Evolutionary conservation across 1,140 invertebrate genomes (phyloP).

Genomic region (Aphelenchoides besseyi): DNA sequence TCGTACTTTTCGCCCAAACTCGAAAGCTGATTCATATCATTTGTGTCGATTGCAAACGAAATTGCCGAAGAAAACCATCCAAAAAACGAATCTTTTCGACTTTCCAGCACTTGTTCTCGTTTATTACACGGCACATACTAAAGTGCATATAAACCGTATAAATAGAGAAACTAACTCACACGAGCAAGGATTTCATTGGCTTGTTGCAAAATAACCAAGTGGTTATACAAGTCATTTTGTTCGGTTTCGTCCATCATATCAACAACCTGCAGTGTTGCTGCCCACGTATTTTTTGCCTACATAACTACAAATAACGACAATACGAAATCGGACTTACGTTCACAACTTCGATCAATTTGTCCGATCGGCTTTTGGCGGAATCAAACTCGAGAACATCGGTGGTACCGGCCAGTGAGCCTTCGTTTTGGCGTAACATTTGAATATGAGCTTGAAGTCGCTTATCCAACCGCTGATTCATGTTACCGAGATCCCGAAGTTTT

Average conservation of each 20-base stretch:
- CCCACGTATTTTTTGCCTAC: slow-evolving; percentile 49
- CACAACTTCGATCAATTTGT: slow-evolving; percentile 45
- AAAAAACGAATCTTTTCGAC: slow-evolving; percentile 23
- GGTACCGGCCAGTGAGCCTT: slow-evolving; percentile 39
- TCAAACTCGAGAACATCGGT: slow-evolving; percentile 47
- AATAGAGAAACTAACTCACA: background rate
- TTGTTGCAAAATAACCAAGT: slow-evolving; percentile 47
- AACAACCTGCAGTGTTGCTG: background rate
- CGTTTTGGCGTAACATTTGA: slow-evolving; percentile 47
- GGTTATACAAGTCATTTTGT: slow-evolving; percentile 36
- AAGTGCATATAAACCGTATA: background rate
- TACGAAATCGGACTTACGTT: slow-evolving; percentile 25
- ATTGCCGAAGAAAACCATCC: slow-evolving; percentile 47
- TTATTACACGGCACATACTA: slow-evolving; percentile 11
- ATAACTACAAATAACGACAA: slow-evolving; percentile 24
- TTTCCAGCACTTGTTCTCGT: slow-evolving; percentile 15
- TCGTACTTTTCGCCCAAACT: slow-evolving; percentile 39
- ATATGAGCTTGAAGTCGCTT: slow-evolving; percentile 51
- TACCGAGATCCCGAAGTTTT: slow-evolving; percentile 31
- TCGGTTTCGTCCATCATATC: slow-evolving; percentile 35
- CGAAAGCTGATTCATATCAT: slow-evolving; percentile 44
- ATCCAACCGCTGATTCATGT: slow-evolving; percentile 34
- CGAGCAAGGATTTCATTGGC: slow-evolving; percentile 37
- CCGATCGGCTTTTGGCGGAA: slow-evolving; percentile 44
- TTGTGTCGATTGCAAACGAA: slow-evolving; percentile 43